Conservation (phyloP, 2,113 vertebrate species). For the Andinoacara biseriatus region DNA sequence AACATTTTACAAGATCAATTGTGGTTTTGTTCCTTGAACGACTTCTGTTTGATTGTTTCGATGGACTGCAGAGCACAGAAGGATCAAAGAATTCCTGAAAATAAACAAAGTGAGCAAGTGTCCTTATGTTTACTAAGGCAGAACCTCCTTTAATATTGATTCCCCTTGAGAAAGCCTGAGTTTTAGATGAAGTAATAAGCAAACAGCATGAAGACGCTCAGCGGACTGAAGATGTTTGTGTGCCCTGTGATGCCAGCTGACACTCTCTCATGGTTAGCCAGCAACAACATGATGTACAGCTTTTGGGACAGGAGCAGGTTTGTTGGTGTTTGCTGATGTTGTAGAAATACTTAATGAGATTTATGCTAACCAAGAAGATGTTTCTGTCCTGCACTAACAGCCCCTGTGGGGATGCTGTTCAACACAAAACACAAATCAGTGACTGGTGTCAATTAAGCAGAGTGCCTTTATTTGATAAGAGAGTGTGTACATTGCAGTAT, state of each 20-base stretch:
- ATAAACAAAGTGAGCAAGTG: constrained; percentile 31
- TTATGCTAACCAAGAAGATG: constrained; percentile 26
- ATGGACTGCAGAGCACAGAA: not conserved
- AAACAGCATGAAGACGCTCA: constrained; percentile 12
- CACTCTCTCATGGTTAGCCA: constrained; percentile 19
- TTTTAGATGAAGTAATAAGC: constrained; percentile 27
- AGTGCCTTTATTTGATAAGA: constrained; percentile 64
- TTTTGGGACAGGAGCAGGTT: constrained; percentile 24
- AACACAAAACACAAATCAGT: constrained; percentile 66
- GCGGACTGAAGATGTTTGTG: not conserved
- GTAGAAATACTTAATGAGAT: constrained; percentile 54
- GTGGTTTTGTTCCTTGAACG: constrained; percentile 6
- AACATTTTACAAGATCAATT: constrained; percentile 21
- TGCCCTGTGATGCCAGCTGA: constrained; percentile 9
- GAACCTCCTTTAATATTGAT: constrained; percentile 30
- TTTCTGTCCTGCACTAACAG: constrained; percentile 29
- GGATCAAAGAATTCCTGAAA: constrained; percentile 36
- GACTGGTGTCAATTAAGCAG: constrained; percentile 69
- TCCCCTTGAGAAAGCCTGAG: not conserved
- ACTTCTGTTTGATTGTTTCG: not conserved
- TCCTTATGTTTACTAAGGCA: constrained; percentile 21
- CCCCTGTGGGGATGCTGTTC: constrained; percentile 44
- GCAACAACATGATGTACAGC: constrained; percentile 9
- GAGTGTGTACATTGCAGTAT: constrained; percentile 2
- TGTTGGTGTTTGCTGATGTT: constrained; percentile 45